Percentiles rank a stretch among this genome's conserved stretches.
Conservation (phyloP, 2,113 vertebrate genomes). For the Felis catus region F.catus_Fca126_mat1.0 CM031422.1:17212501-17213000, state of each 20-base stretch:
- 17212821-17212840: background rate
- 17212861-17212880: background rate
- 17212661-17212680: background rate
- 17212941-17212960: background rate
- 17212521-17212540: background rate
- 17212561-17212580: background rate
- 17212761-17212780: background rate
- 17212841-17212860: too few species aligned
- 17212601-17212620: background rate
- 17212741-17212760: background rate
- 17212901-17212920: background rate
- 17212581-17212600: background rate
- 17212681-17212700: background rate
- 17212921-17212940: background rate
- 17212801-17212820: background rate
- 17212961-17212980: background rate
- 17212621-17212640: background rate
- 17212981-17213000: background rate
- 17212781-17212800: accelerated
- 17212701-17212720: too few species aligned
- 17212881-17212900: background rate
- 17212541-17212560: background rate
- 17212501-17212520: background rate
- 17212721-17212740: too few species aligned
- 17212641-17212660: background rate